Evolutionary conservation across 2,113 vertebrate species (phyloP).

Genomic region (Ia io): DNA sequence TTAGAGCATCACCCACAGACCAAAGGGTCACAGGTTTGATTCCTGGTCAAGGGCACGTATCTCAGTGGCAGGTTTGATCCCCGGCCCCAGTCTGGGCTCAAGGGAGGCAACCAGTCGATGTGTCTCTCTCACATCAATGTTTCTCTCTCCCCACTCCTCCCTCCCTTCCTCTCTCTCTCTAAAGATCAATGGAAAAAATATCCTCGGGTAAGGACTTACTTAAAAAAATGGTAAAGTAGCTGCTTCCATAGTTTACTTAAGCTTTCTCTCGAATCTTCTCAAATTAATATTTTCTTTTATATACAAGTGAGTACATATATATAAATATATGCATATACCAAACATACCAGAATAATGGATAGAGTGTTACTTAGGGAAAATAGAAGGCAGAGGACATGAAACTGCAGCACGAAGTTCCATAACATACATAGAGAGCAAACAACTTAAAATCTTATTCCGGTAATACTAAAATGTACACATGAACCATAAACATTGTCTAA

Average conservation of each 20-base stretch:
- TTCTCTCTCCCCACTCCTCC: no score
- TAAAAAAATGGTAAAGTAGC: neutral
- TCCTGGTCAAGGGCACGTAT: no score
- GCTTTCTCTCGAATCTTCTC: slow-evolving; percentile 37
- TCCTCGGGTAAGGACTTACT: no score
- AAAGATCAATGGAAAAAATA: no score
- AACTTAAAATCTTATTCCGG: neutral
- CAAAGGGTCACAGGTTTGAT: no score
- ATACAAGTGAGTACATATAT: neutral
- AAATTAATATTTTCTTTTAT: slow-evolving; percentile 62
- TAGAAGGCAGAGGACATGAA: slow-evolving; percentile 1
- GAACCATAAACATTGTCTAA: neutral
- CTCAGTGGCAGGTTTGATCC: no score
- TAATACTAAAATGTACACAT: neutral
- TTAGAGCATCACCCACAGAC: no score
- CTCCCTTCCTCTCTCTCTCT: no score
- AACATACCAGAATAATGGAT: slow-evolving; percentile 24
- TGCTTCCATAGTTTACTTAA: slow-evolving; percentile 18
- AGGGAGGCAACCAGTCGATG: no score
- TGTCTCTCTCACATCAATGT: no score
- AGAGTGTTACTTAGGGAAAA: slow-evolving; percentile 7
- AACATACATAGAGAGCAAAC: neutral
- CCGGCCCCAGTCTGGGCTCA: no score
- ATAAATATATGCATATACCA: slow-evolving; percentile 17
- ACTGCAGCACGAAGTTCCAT: neutral